These are phyloP conservation scores for Gracilinanus agilis DNA, from an alignment of 2,113 vertebrate genomes.

Conservation along the genomic window DNA sequence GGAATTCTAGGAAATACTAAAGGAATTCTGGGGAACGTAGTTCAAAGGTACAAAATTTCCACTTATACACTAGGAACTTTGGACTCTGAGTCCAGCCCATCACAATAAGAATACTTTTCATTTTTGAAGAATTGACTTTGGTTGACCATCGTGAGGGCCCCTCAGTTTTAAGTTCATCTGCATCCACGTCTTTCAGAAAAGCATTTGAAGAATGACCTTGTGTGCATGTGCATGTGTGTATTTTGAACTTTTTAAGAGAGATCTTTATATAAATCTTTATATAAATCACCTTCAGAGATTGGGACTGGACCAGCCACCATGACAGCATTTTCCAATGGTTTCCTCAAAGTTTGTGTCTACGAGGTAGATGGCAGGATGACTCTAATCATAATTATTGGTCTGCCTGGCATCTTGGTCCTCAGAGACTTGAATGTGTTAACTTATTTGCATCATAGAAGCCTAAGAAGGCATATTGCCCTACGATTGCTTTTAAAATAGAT, in stretches of 20 bases:
- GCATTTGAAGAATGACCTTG: not conserved
- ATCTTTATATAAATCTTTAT: too few relatives aligned
- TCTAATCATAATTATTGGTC: not conserved
- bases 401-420: not conserved
- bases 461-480: not conserved
- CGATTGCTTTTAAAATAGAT: not conserved
- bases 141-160: not conserved
- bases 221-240: not conserved
- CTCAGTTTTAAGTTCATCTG: not conserved
- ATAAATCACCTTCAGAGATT: not conserved
- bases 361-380: not conserved
- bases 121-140: not conserved
- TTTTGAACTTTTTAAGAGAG: not conserved
- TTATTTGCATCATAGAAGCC: too few relatives aligned
- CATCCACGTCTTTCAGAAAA: not conserved
- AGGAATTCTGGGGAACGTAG: too few relatives aligned
- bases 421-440: not conserved
- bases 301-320: not conserved
- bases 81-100: not conserved
- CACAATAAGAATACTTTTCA: not conserved
- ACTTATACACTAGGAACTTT: not conserved
- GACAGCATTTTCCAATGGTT: not conserved
- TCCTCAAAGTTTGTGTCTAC: not conserved
- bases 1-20: too few relatives aligned
- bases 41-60: too few relatives aligned